Percentiles rank a stretch among this genome's conserved stretches.
phyloP scores from a whole-genome alignment of 2,113 vertebrate genomes.

The Siniperca chuatsi region DNA sequence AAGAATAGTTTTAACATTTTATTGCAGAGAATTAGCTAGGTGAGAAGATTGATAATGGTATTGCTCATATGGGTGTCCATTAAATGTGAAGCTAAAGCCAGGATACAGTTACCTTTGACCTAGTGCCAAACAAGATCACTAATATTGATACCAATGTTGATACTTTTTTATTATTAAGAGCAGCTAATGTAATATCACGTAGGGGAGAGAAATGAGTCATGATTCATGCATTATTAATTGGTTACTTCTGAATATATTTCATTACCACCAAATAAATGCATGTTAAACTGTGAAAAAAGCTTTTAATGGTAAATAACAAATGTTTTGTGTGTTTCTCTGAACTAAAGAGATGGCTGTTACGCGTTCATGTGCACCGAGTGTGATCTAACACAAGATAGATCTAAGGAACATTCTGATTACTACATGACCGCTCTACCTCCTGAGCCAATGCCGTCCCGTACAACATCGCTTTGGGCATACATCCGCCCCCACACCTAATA shows the following conservation, averaged over 20 bases:
- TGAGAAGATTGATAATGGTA: not conserved
- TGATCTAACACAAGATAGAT: not conserved
- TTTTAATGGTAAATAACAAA: not conserved
- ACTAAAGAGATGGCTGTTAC: too few species aligned
- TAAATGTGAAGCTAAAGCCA: not conserved
- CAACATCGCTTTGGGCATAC: not conserved
- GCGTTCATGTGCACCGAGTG: not conserved
- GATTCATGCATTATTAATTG: not conserved
- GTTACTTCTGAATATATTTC: not conserved
- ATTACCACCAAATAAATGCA: not conserved
- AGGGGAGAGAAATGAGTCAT: not conserved
- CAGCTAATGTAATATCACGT: not conserved
- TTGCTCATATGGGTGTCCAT: too few species aligned
- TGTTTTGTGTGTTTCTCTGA: not conserved
- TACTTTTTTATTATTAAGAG: not conserved
- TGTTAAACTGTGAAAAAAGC: not conserved
- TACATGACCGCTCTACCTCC: too few species aligned
- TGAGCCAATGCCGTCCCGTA: too few species aligned
- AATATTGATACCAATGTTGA: not conserved
- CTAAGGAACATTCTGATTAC: too few species aligned
- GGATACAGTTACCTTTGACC: not conserved
- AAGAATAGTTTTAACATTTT: not conserved
- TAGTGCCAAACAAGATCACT: too few species aligned
- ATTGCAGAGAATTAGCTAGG: not conserved
- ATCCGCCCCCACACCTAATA: not conserved